phyloP scores from a whole-genome alignment of 2,113 vertebrate species.

The Odocoileus hemionus region DNA sequence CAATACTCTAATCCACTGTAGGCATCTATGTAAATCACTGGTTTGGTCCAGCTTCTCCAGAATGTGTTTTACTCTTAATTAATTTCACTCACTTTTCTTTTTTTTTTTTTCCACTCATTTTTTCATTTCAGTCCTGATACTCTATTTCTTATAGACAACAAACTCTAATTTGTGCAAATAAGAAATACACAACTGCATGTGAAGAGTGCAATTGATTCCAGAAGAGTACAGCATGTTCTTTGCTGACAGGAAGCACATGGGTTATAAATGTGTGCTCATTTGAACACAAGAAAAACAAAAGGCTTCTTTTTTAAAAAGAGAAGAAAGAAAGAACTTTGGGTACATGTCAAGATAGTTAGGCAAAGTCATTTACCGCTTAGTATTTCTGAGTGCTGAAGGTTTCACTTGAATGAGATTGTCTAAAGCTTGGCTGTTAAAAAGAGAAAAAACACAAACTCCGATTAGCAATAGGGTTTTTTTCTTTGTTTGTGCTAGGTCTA shows the following conservation, averaged over 20 bases:
- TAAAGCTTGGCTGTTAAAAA: constrained; percentile 53
- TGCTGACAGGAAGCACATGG: not conserved
- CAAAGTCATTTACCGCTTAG: constrained; percentile 44
- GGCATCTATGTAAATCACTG: not conserved
- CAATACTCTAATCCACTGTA: not conserved
- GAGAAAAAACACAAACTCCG: not conserved
- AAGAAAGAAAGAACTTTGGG: not conserved
- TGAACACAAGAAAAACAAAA: constrained; percentile 7
- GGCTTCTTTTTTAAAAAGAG: not conserved
- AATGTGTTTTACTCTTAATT: not conserved
- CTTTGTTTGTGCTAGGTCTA: not conserved
- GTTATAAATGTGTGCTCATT: not conserved
- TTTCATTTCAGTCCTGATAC: not conserved
- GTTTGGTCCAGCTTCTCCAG: not conserved
- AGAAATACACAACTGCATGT: not conserved
- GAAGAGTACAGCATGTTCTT: not conserved
- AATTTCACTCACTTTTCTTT: not conserved
- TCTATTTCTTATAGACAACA: not conserved
- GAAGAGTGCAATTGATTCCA: not conserved
- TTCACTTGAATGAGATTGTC: constrained; percentile 64
- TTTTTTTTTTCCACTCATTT: not conserved
- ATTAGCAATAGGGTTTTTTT: not conserved
- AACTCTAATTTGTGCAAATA: not conserved
- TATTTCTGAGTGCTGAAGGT: constrained; percentile 36
- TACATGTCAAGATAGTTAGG: not conserved